Evolutionary conservation across 2,113 vertebrate species (phyloP), one percentile per base, ranked within the genome.

Genomic region (Ciconia boyciana): DNA sequence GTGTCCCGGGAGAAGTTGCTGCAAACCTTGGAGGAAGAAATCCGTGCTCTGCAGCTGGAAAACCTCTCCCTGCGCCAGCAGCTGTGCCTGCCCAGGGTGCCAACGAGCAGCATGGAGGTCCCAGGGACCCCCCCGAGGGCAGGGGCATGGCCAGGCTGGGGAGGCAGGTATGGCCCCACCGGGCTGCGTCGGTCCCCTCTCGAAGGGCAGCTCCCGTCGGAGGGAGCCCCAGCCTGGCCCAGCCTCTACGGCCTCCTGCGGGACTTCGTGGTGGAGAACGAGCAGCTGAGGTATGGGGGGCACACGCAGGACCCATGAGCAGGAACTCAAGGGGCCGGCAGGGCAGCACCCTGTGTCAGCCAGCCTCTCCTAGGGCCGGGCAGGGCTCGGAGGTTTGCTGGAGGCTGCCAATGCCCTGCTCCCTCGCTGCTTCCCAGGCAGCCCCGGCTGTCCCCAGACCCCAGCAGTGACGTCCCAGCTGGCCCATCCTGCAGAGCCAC

Each of bases 221-320:
- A 87, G 71, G 51, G 54, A 93, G 89, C 83, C 52, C 96, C 92
- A 70, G 97, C 96, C 94, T 97, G 97, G 98, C 96, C 81, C 89
- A 98, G 97, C 72, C 97, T 98, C 82, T 98, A 95, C 0, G 85
- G 96, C 28, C 97, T 98, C 95, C 85, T 98, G 19, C 85, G 97
- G 89, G 98, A 98, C 84, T 98, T 98, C 1, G 97, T 98, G 97
- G 94, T 97, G 88, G 98, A 98, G 88, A 98, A 98, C 0, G 97
- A 98, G 82, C 92, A 87, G 92, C 97, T 98, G 48, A 97, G 98
- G 98, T 98, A 94, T 0, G 34, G 46, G 49, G 16, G 8, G 4
- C 21, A 34, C 12, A 0, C 1, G 2, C 14, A 16, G 80, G 44
- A 75, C 46, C n/a, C 78, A 7, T 3, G 24, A 41, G 28, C 3